Evolutionary conservation across 2,888 invertebrate species (phyloP).

Genomic region (Microplitis manilae): DNA sequence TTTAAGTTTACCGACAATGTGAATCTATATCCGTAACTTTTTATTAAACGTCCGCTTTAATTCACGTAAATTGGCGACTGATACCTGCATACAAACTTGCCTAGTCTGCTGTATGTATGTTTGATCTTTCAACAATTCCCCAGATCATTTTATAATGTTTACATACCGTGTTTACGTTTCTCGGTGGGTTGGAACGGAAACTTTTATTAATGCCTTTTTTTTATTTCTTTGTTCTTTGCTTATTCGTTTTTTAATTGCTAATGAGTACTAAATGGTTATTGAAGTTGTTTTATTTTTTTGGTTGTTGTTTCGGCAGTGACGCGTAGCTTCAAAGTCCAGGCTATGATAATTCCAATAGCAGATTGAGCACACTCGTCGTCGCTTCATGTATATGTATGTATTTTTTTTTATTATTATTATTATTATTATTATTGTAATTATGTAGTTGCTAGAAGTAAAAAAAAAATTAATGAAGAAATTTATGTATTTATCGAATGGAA

Average conservation of each 20-base stretch:
- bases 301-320: conserved; percentile 58
- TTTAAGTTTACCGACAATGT: not conserved
- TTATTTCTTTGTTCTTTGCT: not conserved
- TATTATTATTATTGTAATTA: not conserved
- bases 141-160: conserved; percentile 10
- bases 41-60: conserved; percentile 29
- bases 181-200: not conserved
- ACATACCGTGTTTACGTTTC: not conserved
- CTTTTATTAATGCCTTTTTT: not conserved
- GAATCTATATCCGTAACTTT: too few relatives aligned
- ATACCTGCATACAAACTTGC: conserved; percentile 1
- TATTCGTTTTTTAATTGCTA: not conserved
- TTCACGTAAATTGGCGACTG: conserved; percentile 24
- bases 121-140: conserved; percentile 1
- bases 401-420: conserved; percentile 16
- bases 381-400: conserved; percentile 70
- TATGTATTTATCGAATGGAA: too few relatives aligned
- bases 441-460: not conserved
- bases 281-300: conserved; percentile 21
- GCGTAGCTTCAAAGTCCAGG: conserved; percentile 61
- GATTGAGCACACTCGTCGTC: conserved; percentile 70
- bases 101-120: not conserved
- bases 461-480: not conserved
- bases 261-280: not conserved
- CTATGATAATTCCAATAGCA: conserved; percentile 69